Percentiles rank a stretch among this genome's conserved stretches.
Evolutionary conservation across 2,888 invertebrate genomes (phyloP).

Genomic region (Drosophila tripunctata): DNA sequence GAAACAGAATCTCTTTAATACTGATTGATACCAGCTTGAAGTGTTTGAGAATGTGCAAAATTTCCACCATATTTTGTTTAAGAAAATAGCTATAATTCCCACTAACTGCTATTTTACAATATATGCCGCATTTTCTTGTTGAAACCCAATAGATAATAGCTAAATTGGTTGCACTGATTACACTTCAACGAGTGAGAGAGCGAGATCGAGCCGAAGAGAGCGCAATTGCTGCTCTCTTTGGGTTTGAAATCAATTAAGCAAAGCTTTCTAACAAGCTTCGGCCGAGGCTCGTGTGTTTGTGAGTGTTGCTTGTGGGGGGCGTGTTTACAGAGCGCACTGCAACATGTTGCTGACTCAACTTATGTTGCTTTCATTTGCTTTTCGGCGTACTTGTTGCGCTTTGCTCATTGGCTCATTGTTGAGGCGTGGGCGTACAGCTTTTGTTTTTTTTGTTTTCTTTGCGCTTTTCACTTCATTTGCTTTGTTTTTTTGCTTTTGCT

Average conservation of each 20-base stretch:
- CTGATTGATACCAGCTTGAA: no score
- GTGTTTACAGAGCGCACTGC: conserved; percentile 51
- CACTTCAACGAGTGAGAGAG: conserved; percentile 4
- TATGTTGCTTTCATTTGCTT: conserved; percentile 36
- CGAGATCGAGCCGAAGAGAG: conserved; percentile 5
- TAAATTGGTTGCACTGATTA: no score
- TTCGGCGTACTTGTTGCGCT: conserved; percentile 20
- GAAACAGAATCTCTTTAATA: no score
- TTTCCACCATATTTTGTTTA: no score
- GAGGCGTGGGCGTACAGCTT: conserved; percentile 63
- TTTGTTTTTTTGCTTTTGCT: conserved; percentile 35
- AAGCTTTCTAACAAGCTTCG: conserved; percentile 60
- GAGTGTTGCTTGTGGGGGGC: conserved; percentile 52
- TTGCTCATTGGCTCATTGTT: conserved; percentile 54
- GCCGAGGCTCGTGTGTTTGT: conserved; percentile 15
- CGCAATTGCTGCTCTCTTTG: conserved; percentile 3
- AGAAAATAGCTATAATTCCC: no score
- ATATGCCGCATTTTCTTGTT: no score
- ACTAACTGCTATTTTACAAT: no score
- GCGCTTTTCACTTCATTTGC: conserved; percentile 41
- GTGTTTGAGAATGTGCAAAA: no score
- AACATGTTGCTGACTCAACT: conserved; percentile 60
- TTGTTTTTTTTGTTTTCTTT: conserved; percentile 17
- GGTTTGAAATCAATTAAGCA: conserved; percentile 61
- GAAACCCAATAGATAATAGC: no score